Base-by-base conservation (phyloP, 2,888 invertebrate genomes). In the Nomada goodeniana region DNA sequence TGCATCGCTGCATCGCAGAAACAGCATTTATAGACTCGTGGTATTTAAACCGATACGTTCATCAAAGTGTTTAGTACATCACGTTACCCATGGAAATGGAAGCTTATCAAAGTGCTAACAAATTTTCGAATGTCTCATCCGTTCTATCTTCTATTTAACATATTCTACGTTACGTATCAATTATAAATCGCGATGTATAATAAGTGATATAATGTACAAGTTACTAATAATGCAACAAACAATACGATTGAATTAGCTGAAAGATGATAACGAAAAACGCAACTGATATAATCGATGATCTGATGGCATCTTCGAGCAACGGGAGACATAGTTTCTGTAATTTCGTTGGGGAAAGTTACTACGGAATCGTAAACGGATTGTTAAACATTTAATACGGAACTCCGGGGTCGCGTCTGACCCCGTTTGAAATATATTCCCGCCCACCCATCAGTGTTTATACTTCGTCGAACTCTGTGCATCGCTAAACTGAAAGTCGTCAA, bases 381-480 rank as follows among this genome's bases (percentile, higher is more conserved):
- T 76, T 68, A 76, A 63, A 68, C 77, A 76, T 78, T 76, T 47
- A 68, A 68, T 26, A 63, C 26, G 55, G 11, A 26, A 50, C 50
- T 36, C 2, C 13, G 18, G 29, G 20, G 20, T 59, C 13, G 26
- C 10, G 26, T 50, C 50, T 44, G 52, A n/a, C 23, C 53, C 13
- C 60, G 18, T 52, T 53, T 42, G n/a, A 18, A 55, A 71, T 23
- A 20, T 23, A 47, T 47, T 3, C 53, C 5, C 47, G 3, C n/a
- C 20, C 55, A 1, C n/a, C 13, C 20, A 15, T 69, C 26, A 13
- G 13, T 67, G 60, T 78, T 76, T 67, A 36, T 36, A 75, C 77
- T 67, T 67, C 44, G 53, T 3, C 67, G 9, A 78, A 75, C 67
- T 75, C 67, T 61, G 75, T 78, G 77, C 67, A 78, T 75, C 52